phyloP scores from a whole-genome alignment of 2,888 invertebrate species.

The Drosophila eohydei region DNA sequence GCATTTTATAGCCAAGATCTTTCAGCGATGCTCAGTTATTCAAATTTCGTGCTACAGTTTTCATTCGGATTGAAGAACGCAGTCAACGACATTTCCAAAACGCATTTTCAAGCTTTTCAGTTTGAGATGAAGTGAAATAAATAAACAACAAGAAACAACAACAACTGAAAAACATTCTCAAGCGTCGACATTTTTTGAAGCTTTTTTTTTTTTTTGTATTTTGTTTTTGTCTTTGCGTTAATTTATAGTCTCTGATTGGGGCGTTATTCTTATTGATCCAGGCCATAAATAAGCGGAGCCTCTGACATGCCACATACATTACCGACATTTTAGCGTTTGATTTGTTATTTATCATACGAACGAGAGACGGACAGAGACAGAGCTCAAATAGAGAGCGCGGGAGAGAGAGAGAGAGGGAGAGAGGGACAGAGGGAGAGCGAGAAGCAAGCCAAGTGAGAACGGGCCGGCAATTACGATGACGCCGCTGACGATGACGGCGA shows the following conservation, averaged over 20 bases:
- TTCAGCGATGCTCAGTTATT: slow-evolving; percentile 9
- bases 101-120: slow-evolving; percentile 45
- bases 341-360: slow-evolving; percentile 80
- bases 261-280: slow-evolving; percentile 82
- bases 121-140: slow-evolving; percentile 29
- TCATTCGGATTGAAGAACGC: slow-evolving; percentile 7
- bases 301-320: slow-evolving; percentile 81
- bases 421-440: slow-evolving; percentile 13
- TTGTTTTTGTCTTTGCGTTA: slow-evolving; percentile 78
- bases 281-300: slow-evolving; percentile 79
- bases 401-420: slow-evolving; percentile 25
- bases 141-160: slow-evolving; percentile 26
- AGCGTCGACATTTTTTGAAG: slow-evolving; percentile 59
- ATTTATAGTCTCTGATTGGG: slow-evolving; percentile 82
- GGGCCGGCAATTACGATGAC: slow-evolving; percentile 50
- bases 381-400: slow-evolving; percentile 7
- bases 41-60: slow-evolving; percentile 38
- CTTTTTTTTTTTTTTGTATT: slow-evolving; percentile 39
- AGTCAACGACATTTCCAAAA: slow-evolving; percentile 53
- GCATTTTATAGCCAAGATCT: slow-evolving; percentile 15
- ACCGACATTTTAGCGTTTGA: slow-evolving; percentile 82
- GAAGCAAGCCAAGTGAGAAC: slow-evolving; percentile 32
- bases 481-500: slow-evolving; percentile 46
- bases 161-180: slow-evolving; percentile 66
- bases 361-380: slow-evolving; percentile 29